phyloP scores from a whole-genome alignment of 2,888 invertebrate genomes.

The Orgyia antiqua region DNA sequence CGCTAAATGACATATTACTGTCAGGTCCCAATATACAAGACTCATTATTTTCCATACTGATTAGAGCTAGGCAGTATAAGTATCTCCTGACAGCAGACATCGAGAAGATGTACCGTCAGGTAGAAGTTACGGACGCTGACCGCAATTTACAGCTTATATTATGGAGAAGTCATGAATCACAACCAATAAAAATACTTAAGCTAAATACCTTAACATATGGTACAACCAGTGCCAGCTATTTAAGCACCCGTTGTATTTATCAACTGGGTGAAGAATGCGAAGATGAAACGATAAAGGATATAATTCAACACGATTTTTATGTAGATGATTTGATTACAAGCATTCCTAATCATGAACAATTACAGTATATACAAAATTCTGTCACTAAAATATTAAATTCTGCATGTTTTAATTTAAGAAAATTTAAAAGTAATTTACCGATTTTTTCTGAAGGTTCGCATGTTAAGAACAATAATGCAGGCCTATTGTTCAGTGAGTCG shows the following conservation, averaged over 20 bases:
- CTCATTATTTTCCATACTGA: not conserved
- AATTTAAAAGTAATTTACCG: not conserved
- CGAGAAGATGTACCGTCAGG: not conserved
- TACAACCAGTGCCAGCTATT: not conserved
- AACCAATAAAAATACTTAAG: not conserved
- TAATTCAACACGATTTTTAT: too few relatives aligned
- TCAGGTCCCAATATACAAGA: not conserved
- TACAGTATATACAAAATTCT: too few relatives aligned
- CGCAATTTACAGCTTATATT: not conserved
- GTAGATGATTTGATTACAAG: too few relatives aligned
- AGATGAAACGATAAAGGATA: not conserved
- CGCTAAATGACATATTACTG: not conserved
- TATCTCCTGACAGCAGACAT: not conserved
- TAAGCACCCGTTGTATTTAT: not conserved
- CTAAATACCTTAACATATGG: not conserved
- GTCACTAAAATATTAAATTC: too few relatives aligned
- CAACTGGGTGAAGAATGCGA: not conserved
- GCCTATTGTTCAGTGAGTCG: not conserved
- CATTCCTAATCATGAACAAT: too few relatives aligned
- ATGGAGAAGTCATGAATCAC: not conserved
- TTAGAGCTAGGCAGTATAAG: not conserved
- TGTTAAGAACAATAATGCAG: not conserved
- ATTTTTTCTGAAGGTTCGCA: not conserved
- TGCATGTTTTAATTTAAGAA: not conserved
- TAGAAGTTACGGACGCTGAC: not conserved